Percentiles rank a stretch among this genome's conserved stretches.
Conservation (phyloP, 2,888 invertebrate genomes). For the Drosophila tripunctata region DNA sequence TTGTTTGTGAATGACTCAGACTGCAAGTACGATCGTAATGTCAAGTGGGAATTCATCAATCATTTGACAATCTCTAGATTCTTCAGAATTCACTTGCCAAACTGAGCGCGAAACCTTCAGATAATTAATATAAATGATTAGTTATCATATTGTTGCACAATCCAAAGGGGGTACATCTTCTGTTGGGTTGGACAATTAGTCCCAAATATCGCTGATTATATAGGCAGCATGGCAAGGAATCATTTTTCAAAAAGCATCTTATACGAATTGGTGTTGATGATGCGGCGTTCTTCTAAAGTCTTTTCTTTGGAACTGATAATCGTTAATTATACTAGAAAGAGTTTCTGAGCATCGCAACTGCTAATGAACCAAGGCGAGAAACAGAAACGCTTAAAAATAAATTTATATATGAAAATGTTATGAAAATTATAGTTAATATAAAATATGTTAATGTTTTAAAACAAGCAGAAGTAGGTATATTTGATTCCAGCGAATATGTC, state of each 20-base stretch:
- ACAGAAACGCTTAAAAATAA: too few species aligned
- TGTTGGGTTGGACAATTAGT: conserved; percentile 42
- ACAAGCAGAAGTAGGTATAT: too few species aligned
- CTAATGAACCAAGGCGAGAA: not conserved
- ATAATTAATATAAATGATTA: conserved; percentile 70
- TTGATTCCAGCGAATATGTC: too few species aligned
- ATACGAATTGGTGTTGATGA: conserved; percentile 51
- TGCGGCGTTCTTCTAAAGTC: conserved; percentile 4
- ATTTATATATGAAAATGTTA: not conserved
- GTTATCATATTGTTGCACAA: conserved; percentile 19
- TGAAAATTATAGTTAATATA: not conserved
- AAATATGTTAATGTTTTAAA: not conserved
- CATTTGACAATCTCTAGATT: conserved; percentile 36
- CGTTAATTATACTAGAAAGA: conserved; percentile 20
- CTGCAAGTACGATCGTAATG: conserved; percentile 14
- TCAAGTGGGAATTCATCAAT: conserved; percentile 58
- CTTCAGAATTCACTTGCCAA: not conserved
- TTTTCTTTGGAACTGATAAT: conserved; percentile 27
- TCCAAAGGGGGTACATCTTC: conserved; percentile 11
- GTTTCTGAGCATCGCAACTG: conserved; percentile 20
- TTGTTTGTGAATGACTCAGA: conserved; percentile 32
- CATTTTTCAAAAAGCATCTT: conserved; percentile 50
- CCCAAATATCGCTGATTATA: conserved; percentile 31
- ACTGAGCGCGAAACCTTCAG: conserved; percentile 18
- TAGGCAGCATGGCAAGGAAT: conserved; percentile 27